phyloP scores from a whole-genome alignment of 2,113 vertebrate genomes.

The Potamarius usumacintae region DNA sequence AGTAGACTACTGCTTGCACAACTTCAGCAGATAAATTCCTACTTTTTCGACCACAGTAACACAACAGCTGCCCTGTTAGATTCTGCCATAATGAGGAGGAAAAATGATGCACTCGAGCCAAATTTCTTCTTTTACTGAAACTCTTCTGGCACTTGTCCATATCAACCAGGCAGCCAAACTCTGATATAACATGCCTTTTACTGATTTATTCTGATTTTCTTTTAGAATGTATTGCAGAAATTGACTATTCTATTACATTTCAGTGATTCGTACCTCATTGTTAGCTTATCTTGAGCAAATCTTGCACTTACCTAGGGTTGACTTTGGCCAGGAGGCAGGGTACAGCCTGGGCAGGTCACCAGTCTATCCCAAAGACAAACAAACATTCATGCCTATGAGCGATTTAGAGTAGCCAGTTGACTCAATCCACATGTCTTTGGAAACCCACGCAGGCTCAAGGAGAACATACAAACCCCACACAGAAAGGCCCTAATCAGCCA shows the following conservation, averaged over 20 bases:
- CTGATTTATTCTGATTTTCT: neutral
- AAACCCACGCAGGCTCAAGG: too few relatives aligned
- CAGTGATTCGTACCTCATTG: neutral
- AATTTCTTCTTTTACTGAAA: neutral
- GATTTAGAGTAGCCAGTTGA: too few relatives aligned
- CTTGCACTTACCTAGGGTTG: neutral
- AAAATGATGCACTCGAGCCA: neutral
- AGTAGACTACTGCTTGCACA: neutral
- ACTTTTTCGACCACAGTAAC: neutral
- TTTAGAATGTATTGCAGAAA: neutral
- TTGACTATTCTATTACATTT: neutral
- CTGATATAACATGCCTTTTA: neutral
- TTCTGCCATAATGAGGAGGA: neutral
- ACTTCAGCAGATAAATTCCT: neutral
- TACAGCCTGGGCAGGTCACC: too few relatives aligned
- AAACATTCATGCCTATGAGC: too few relatives aligned
- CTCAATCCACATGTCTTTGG: too few relatives aligned
- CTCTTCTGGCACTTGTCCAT: neutral
- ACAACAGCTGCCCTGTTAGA: neutral
- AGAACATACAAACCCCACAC: too few relatives aligned
- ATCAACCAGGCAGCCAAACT: neutral
- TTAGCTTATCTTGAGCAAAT: neutral
- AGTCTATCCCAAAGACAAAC: too few relatives aligned
- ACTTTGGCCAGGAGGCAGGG: too few relatives aligned
- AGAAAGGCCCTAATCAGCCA: too few relatives aligned